Base-by-base conservation (phyloP, 2,113 vertebrate genomes). In the Dicaeum eximium region DNA sequence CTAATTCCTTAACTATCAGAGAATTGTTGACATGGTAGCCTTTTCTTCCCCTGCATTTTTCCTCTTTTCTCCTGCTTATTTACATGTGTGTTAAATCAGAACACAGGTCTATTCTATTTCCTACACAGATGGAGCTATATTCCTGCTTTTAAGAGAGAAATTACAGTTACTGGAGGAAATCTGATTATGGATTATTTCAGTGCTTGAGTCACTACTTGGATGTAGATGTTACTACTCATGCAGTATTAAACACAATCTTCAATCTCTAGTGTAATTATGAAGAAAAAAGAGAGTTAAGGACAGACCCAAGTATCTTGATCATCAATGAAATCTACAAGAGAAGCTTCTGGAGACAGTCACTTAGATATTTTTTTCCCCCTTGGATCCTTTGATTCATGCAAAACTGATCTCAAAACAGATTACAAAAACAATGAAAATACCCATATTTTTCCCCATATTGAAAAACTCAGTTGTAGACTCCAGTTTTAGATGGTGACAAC, bases 371-470 rank as follows among this genome's bases (percentile, higher is more conserved):
- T 21, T 27, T 1, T 1, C 14, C 28, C 30, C 27, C 15, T 28
- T 38, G 56, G 70, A 83, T 88, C 58, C 74, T 54, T 78, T 62
- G 44, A 77, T 86, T 94, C 56, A 77, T 62, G 35, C 62, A 90
- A 80, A 95, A 90, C 38, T 47, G 71, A 90, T 92, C 60, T 88
- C 92, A 77, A 77, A 94, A 86, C 85, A 95, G 74, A 96, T 93
- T 83, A 95, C 31, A 84, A 83, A 81, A 96, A 87, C 80, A 94
- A 95, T 91, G 91, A 88, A 93, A 95, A 94, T 70, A 74, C 69
- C n/a, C n/a, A n/a, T n/a, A n/a, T n/a, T n/a, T n/a, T n/a, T n/a
- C n/a, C n/a, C n/a, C n/a, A 86, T 58, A 88, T n/a, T 56, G 77
- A 91, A 84, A 91, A 95, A 93, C 53, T 87, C 69, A 92, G 28